A percentile compares a stretch with the other conserved stretches of the same genome.
Conservation (phyloP, 2,888 invertebrate genomes). For the Stegophylla sp. region DNA sequence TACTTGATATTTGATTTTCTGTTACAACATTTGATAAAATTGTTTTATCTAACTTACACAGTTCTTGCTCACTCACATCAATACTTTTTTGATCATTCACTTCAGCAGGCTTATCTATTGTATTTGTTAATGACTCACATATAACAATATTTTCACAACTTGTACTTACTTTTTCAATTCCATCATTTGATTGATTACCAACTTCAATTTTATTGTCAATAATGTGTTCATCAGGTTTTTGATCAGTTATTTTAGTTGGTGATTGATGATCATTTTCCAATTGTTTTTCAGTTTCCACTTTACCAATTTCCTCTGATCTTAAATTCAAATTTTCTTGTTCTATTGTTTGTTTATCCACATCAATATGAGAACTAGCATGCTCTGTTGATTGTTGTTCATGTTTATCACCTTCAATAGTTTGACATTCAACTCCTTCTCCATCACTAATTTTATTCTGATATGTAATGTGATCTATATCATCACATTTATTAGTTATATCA, state of each 20-base stretch:
- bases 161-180: not conserved
- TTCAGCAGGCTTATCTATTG: not conserved
- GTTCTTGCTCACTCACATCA: slow-evolving; percentile 2
- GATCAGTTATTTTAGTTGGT: not conserved
- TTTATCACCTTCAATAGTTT: slow-evolving; percentile 1
- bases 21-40: slow-evolving; percentile 1
- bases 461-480: not conserved
- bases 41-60: not conserved
- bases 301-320: not conserved
- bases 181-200: slow-evolving; percentile 6
- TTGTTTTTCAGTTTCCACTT: not conserved
- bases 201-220: not conserved
- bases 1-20: not conserved
- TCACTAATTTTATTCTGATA: not conserved
- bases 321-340: not conserved
- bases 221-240: not conserved
- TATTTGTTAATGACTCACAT: not conserved
- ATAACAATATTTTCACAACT: not conserved
- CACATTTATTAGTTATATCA: not conserved
- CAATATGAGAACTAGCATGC: not conserved
- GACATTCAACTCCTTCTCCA: not conserved
- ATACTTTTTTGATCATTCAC: slow-evolving; percentile 5
- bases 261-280: not conserved
- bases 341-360: not conserved
- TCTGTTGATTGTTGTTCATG: not conserved